Evolutionary conservation across 2,113 vertebrate species (phyloP), one percentile per base, ranked within the genome.

Genomic region (Hemiscyllium ocellatum): DNA sequence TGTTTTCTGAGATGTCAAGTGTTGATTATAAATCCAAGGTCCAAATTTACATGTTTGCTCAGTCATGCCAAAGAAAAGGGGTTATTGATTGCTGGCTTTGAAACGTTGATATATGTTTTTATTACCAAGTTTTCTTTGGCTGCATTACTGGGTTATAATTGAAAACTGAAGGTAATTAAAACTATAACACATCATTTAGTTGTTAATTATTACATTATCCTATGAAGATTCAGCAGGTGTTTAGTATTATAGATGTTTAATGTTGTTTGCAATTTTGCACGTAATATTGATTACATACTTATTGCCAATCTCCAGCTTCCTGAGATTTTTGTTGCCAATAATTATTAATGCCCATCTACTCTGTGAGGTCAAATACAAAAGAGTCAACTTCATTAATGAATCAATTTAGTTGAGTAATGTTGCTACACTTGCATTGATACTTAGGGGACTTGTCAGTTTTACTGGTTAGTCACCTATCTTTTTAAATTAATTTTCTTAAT

Each of bases 161-260:
- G 89, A 93, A 93, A 93, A 93, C 61, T 93, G n/a, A 61, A 93
- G 61, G 89, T 68, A 93, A 93, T 93, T 93, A 93, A 93, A 93
- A 93, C 7, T 37, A 15, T 15, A 93, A 68, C 89, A 66, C 89
- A 93, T 93, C 89, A 93, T 93, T 93, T 93, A 93, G 61, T 93
- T 93, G 66, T 93, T 93, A 93, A 93, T 93, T 93, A 93, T 93
- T 93, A 66, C 61, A 37, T 66, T 33, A 68, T 93, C 61, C 89
- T 66, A 66, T 66, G 61, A 93, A 61, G 61, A 19, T 22, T 93
- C 61, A 93, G 89, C 61, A 93, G 61, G 66, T 93, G 37, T 33
- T 42, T 37, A 68, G 19, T 6, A 93, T 93, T 93, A 93, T 93
- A 66, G 89, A 93, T 93, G 68, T 93, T 93, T 66, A 37, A 68